A percentile compares a stretch with the other conserved stretches of the same genome.
These are phyloP conservation scores for Xestia c-nigrum DNA, from an alignment of 2,888 invertebrate species.

Conservation along the genomic window DNA sequence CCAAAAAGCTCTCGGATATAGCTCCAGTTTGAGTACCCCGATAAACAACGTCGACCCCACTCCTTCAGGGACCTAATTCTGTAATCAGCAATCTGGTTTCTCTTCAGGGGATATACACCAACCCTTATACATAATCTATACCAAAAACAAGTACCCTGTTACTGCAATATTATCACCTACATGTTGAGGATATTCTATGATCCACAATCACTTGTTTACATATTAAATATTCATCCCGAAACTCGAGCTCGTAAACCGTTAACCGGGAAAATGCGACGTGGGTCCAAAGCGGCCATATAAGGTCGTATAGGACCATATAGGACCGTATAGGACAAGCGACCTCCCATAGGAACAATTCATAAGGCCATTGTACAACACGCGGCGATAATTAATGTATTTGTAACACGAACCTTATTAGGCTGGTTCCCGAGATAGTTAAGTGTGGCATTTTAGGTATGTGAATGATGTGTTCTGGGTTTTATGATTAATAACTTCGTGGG, in stretches of 20 bases:
- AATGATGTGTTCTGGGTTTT: slow-evolving; percentile 42
- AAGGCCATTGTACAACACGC: slow-evolving; percentile 61
- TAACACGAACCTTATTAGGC: slow-evolving; percentile 78
- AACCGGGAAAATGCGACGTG: slow-evolving; percentile 69
- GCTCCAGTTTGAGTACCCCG: slow-evolving; percentile 33
- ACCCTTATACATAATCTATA: slow-evolving; percentile 53
- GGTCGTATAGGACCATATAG: slow-evolving; percentile 33
- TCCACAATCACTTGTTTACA: slow-evolving; percentile 58
- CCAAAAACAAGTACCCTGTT: slow-evolving; percentile 21
- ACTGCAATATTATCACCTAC: slow-evolving; percentile 66
- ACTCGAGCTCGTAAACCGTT: slow-evolving; percentile 65
- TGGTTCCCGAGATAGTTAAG: slow-evolving; percentile 53
- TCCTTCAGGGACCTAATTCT: slow-evolving; percentile 43
- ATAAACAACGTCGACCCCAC: slow-evolving; percentile 28
- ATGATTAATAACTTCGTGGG: slow-evolving; percentile 41
- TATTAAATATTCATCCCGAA: slow-evolving; percentile 62
- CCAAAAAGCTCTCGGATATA: neutral
- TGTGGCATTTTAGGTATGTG: slow-evolving; percentile 48
- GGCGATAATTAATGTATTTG: slow-evolving; percentile 79
- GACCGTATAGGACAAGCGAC: slow-evolving; percentile 57
- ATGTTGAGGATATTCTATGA: slow-evolving; percentile 39
- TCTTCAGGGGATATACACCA: slow-evolving; percentile 40
- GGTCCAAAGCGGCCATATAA: slow-evolving; percentile 53
- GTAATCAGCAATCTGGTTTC: slow-evolving; percentile 47
- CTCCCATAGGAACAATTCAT: slow-evolving; percentile 70